These are phyloP conservation scores for Caenorhabditis inopinata DNA, from an alignment of 1,140 invertebrate species.

Conservation along the genomic window DNA sequence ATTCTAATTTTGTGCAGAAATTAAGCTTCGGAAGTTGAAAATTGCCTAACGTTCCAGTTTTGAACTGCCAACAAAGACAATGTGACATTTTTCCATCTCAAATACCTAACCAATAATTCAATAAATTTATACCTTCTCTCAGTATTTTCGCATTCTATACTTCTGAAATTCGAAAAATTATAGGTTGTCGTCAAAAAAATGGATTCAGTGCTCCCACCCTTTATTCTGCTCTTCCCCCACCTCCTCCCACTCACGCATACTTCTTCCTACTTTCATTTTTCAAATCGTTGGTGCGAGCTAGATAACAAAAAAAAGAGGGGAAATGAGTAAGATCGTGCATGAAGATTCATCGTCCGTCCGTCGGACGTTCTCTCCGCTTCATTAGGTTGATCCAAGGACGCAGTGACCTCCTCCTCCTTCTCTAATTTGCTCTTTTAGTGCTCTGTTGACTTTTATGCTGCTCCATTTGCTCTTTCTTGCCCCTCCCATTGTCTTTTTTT, in stretches of 20 bases:
- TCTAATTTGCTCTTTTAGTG: conserved; percentile 28
- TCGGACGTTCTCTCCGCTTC: not conserved
- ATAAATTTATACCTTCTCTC: not conserved
- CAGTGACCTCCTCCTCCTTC: not conserved
- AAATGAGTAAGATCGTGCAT: not conserved
- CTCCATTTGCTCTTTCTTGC: not conserved
- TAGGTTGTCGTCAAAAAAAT: conserved; percentile 8
- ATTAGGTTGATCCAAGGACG: not conserved
- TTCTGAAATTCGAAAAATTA: not conserved
- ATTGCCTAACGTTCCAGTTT: too few relatives aligned
- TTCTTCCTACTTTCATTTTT: conserved; percentile 20
- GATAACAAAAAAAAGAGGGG: not conserved
- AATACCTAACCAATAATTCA: not conserved
- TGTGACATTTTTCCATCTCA: too few relatives aligned
- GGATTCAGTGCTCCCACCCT: not conserved
- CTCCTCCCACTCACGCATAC: not conserved
- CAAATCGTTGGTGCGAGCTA: not conserved
- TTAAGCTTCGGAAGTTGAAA: too few relatives aligned
- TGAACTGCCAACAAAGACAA: too few relatives aligned
- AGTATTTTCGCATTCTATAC: not conserved
- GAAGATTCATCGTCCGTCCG: conserved; percentile 17
- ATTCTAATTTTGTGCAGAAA: too few relatives aligned
- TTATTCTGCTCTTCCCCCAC: too few relatives aligned
- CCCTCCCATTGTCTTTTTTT: not conserved
- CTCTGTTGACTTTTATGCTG: conserved; percentile 2